Percentiles rank a stretch among this genome's conserved stretches.
phyloP scores from a whole-genome alignment of 2,113 vertebrate genomes.

The Phalacrocorax brasilianus region DNA sequence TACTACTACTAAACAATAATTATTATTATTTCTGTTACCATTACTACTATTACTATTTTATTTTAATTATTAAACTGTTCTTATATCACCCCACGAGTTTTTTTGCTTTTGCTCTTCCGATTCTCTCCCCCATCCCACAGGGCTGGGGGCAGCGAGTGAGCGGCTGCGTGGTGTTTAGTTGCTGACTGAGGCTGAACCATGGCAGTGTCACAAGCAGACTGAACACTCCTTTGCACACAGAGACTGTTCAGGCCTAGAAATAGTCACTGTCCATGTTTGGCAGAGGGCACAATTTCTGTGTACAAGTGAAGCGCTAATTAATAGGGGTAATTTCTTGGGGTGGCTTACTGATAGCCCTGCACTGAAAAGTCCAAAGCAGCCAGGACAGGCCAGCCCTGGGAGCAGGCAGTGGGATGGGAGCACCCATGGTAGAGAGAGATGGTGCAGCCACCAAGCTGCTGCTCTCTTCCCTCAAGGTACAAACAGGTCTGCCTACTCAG shows the following conservation, averaged over 20 bases:
- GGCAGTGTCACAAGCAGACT: neutral
- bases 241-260: neutral
- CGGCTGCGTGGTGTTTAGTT: no score
- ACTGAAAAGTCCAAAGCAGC: neutral
- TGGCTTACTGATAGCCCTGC: neutral
- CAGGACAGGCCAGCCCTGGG: neutral
- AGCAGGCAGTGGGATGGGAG: neutral
- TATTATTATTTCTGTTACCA: no score
- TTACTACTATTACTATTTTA: no score
- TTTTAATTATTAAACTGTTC: no score
- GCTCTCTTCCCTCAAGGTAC: neutral
- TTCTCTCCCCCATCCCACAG: no score
- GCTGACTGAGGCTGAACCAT: no score
- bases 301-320: neutral
- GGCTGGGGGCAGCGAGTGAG: no score
- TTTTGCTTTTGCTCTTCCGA: no score
- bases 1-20: no score
- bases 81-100: no score
- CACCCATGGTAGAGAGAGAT: fast-evolving
- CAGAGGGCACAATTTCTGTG: neutral
- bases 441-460: neutral
- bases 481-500: neutral
- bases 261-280: neutral
- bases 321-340: neutral
- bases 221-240: neutral